Conservation (phyloP, 2,113 vertebrate genomes). For the Ammospiza nelsoni region DNA sequence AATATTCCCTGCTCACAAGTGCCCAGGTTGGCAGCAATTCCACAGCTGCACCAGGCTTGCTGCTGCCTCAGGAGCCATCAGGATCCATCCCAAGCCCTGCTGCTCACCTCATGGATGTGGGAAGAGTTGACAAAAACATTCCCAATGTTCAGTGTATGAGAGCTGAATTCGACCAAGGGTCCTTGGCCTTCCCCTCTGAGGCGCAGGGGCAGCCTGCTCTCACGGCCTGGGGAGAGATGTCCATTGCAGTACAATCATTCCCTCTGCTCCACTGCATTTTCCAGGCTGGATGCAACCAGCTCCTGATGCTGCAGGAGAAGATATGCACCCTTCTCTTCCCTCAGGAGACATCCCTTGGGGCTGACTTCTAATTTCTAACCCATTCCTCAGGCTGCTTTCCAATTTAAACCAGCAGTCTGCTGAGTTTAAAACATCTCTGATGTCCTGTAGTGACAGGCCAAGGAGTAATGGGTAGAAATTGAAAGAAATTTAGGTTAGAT, state of each 20-base stretch:
- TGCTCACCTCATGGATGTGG: slow-evolving; percentile 81
- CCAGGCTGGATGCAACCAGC: no score
- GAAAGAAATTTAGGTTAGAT: neutral
- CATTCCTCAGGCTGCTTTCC: no score
- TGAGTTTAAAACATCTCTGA: neutral
- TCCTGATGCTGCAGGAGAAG: no score
- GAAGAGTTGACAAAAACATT: slow-evolving; percentile 76
- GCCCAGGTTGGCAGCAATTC: neutral
- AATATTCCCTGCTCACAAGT: neutral
- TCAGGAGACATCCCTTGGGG: no score
- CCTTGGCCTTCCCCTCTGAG: slow-evolving; percentile 84
- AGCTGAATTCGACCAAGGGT: slow-evolving; percentile 79
- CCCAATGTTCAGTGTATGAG: slow-evolving; percentile 76
- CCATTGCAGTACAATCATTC: neutral
- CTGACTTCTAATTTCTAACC: no score
- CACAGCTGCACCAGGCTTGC: neutral
- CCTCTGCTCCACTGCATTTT: no score
- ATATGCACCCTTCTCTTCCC: no score
- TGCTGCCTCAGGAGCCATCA: neutral
- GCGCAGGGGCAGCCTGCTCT: slow-evolving; percentile 73
- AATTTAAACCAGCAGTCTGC: no score
- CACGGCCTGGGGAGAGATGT: slow-evolving; percentile 73
- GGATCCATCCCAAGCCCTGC: neutral
- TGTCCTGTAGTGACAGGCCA: neutral
- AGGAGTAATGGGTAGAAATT: neutral